Conservation (phyloP, 2,113 vertebrate species). For the Tauraco erythrolophus region DNA sequence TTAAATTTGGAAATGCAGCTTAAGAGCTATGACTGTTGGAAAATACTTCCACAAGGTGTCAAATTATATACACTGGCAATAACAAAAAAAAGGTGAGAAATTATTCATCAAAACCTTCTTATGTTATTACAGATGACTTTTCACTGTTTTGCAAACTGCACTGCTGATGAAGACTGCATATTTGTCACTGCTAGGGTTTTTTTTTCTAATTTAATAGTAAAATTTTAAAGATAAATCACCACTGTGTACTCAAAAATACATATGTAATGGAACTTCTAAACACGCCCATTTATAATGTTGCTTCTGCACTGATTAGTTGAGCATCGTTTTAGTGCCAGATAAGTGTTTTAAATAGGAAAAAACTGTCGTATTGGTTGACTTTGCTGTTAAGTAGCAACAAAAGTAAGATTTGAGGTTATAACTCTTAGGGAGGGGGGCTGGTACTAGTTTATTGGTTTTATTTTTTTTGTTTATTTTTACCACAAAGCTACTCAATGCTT, state of each 20-base stretch:
- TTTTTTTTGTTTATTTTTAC: background rate
- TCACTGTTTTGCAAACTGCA: background rate
- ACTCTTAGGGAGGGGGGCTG: background rate
- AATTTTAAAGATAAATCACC: background rate
- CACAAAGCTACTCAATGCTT: background rate
- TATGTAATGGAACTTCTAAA: background rate
- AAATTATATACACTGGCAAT: background rate
- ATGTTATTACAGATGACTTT: background rate
- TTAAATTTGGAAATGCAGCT: background rate
- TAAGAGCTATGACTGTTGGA: background rate
- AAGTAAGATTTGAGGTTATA: constrained; percentile 6
- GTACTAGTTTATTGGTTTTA: background rate
- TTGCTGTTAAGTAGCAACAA: constrained; percentile 32
- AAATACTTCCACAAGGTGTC: background rate
- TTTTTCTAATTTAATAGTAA: constrained; percentile 2
- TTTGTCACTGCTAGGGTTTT: background rate
- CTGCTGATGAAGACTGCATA: background rate
- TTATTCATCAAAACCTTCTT: background rate
- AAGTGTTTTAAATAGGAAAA: background rate
- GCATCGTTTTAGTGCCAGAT: background rate
- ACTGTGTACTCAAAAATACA: background rate
- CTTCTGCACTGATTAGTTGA: constrained; percentile 21
- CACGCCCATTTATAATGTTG: constrained; percentile 5
- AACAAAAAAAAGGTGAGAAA: background rate
- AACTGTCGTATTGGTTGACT: background rate